Percentiles rank a stretch among this genome's conserved stretches.
phyloP scores from a whole-genome alignment of 1,140 invertebrate species.

The Orchesella cincta region DNA sequence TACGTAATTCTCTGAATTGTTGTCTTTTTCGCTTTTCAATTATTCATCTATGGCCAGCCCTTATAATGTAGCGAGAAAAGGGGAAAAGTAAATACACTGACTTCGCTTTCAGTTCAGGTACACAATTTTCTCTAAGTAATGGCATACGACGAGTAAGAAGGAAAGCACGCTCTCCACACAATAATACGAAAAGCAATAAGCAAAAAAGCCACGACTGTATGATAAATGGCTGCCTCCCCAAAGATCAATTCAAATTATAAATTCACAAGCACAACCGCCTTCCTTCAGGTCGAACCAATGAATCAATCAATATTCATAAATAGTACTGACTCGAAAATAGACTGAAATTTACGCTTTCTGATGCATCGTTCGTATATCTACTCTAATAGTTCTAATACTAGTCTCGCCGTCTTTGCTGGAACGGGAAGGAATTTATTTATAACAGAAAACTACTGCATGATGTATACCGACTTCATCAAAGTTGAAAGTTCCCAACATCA shows the following conservation, averaged over 20 bases:
- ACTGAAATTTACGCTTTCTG: too few species aligned
- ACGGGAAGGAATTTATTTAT: too few species aligned
- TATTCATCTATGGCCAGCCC: constrained; percentile 23
- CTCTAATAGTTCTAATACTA: too few species aligned
- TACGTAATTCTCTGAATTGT: constrained; percentile 19
- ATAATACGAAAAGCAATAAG: constrained; percentile 3
- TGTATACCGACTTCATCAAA: too few species aligned
- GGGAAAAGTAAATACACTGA: constrained; percentile 25
- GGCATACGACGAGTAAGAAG: neutral
- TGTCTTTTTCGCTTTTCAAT: constrained; percentile 28
- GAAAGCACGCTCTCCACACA: neutral
- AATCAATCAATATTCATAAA: constrained; percentile 41
- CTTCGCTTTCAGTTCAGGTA: constrained; percentile 12
- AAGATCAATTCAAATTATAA: constrained; percentile 41
- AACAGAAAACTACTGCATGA: too few species aligned
- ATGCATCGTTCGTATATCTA: too few species aligned
- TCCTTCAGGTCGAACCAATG: constrained; percentile 36
- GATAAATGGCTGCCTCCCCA: constrained; percentile 21
- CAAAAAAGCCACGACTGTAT: neutral
- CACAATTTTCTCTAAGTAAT: neutral
- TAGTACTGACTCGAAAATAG: constrained; percentile 28
- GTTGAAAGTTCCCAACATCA: too few species aligned
- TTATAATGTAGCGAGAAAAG: constrained; percentile 24
- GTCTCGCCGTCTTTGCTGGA: too few species aligned
- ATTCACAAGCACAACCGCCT: constrained; percentile 39